Evolutionary conservation across 1,140 invertebrate genomes (phyloP), one percentile per base, ranked within the genome.

Genomic region (Gyrodactylus bullatarudis): DNA sequence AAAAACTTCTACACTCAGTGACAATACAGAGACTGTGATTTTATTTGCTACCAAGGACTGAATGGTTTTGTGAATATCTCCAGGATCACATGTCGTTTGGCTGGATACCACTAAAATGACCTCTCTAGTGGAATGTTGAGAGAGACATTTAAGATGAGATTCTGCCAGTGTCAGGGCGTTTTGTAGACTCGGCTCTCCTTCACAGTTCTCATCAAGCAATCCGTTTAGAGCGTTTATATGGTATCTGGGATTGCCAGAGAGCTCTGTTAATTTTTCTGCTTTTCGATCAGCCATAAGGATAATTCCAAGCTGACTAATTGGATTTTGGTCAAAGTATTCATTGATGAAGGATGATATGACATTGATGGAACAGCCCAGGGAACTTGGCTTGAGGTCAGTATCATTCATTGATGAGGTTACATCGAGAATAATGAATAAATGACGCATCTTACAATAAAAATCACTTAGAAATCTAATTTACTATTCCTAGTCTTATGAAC

Each of bases 281-380:
- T 90, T 84, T 82, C 95, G 96, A 77, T 94, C 93, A 77, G 87
- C 87, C 74, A 91, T 89, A 20, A 86, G 81, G 76, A 98, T 88
- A 70, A 97, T 83, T 23, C 92, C 93, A 68, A 98, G 81, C 81
- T 98, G 94, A 80, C 90, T 92, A 71, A 98, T 91, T 54, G 94
- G 94, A 83, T 97, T 98, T 82, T 95, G 89, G 81, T 97, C 91
- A 81, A 97, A 94, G 79, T 89, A 97, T 81, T 95, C 91, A 76
- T 92, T 88, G 73, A 97, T 86, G 80, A 96, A 98, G 19, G 8
- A 1, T 74, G 68, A 68, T 24, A 26, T 73, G 77, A 91, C 88
- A 83, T 93, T 94, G 1, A 91, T 78, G 20, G 89, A 87, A 77
- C 89, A 91, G 0, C 89, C 77, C 75, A 94, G 85, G 75, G 92